phyloP scores from a whole-genome alignment of 2,888 invertebrate genomes.

The Drosophila hamatofila region DNA sequence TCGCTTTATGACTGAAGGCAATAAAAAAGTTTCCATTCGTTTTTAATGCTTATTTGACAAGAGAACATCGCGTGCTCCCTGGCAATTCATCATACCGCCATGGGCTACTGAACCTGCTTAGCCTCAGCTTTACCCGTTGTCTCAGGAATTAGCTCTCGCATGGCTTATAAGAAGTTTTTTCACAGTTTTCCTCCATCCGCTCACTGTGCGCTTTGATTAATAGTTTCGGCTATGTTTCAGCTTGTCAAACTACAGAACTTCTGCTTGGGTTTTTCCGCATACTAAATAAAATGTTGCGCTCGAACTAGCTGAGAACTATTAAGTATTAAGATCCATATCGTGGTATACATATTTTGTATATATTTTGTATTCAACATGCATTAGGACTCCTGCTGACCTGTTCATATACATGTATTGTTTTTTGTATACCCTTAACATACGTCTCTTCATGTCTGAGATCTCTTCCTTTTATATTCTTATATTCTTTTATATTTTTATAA shows the following conservation, averaged over 20 bases:
- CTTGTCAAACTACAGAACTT: constrained; percentile 24
- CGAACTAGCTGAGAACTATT: neutral
- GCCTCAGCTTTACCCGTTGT: neutral
- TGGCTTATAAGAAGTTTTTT: neutral
- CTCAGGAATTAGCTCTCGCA: constrained; percentile 4
- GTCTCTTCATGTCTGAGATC: neutral
- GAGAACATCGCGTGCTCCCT: constrained; percentile 27
- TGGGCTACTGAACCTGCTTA: neutral
- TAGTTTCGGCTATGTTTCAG: constrained; percentile 11
- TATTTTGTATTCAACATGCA: no score
- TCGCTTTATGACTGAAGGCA: constrained; percentile 37
- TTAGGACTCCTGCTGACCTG: no score
- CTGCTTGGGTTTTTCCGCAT: neutral
- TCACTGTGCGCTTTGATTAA: constrained; percentile 23
- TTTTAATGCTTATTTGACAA: constrained; percentile 33
- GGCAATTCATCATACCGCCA: constrained; percentile 37
- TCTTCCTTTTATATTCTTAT: neutral
- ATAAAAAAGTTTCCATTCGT: constrained; percentile 39
- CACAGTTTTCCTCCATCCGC: neutral
- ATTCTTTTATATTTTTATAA: no score
- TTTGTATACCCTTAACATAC: no score
- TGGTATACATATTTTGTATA: neutral
- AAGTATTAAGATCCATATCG: neutral
- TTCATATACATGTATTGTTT: no score
- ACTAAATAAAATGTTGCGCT: neutral